phyloP scores from a whole-genome alignment of 2,888 invertebrate species.

The Glyphotaelius pellucidus region DNA sequence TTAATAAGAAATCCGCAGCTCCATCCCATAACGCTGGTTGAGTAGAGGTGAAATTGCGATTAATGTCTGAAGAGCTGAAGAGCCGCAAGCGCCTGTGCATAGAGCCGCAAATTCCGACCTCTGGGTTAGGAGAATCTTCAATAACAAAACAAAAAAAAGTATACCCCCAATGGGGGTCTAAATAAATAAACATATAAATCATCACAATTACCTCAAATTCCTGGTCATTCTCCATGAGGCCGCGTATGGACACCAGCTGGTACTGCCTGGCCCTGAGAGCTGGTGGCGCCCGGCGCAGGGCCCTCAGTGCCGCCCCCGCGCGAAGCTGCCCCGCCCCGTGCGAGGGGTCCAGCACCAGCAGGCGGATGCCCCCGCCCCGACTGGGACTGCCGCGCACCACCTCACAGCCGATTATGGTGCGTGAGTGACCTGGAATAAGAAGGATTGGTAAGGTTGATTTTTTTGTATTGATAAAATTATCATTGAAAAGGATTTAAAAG shows the following conservation, averaged over 20 bases:
- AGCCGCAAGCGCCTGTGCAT: too few species aligned
- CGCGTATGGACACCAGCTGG: constrained; percentile 89
- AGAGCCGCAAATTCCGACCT: too few species aligned
- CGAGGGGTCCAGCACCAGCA: constrained; percentile 91
- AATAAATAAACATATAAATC: not conserved
- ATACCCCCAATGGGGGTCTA: too few species aligned
- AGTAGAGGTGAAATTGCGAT: too few species aligned
- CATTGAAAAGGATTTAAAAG: not conserved
- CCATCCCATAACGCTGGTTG: too few species aligned
- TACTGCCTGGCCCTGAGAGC: constrained; percentile 91
- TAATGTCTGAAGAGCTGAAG: too few species aligned
- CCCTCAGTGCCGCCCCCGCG: constrained; percentile 79
- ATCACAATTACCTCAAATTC: constrained; percentile 83
- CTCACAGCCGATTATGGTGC: constrained; percentile 93
- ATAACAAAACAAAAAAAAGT: too few species aligned
- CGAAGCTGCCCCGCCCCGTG: constrained; percentile 88
- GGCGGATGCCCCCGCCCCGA: constrained; percentile 79
- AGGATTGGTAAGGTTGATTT: not conserved
- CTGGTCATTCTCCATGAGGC: constrained; percentile 83
- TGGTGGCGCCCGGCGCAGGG: constrained; percentile 84
- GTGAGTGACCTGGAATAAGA: constrained; percentile 85
- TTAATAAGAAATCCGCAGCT: too few species aligned
- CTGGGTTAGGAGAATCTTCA: too few species aligned
- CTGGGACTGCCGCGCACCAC: constrained; percentile 78
- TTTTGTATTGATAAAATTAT: not conserved